Evolutionary conservation across 2,888 invertebrate species (phyloP), one percentile per base, ranked within the genome.

Genomic region (Hydriomena furcata): DNA sequence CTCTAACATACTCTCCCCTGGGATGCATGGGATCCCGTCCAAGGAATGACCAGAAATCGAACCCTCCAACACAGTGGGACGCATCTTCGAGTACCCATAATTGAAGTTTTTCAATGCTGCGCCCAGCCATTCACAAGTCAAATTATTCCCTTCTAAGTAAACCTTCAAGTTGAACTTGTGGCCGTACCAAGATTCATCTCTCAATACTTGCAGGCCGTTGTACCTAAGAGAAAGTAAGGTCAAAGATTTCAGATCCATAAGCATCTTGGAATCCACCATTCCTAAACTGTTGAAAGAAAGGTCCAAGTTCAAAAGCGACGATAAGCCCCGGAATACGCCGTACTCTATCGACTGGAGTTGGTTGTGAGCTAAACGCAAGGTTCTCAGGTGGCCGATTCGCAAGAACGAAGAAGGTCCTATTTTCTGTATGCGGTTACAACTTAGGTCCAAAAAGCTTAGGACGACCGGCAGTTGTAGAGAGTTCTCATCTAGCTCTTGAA

Each of bases 81-180:
- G 69, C 75, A 88, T 83, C 52, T 66, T 84, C 0, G 86, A 79
- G 51, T 73, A 85, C 0, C 85, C 86, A 56, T 79, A 84, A 6
- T 84, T 73, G 37, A 61, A 82, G 55, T 87, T 80, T 1, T 49
- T 74, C 25, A 90, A 51, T 0, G 79, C 84, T 5, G 57, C 63
- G 0, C 70, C 71, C 23, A 90, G 57, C 88, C 88, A 89, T 1
- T 80, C 74, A 41, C 89, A 90, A 5, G 76, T 71, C 2, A 85
- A 71, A 10, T 70, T 71, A 41, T 87, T 90, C 1, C 77, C 82
- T 32, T 90, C 89, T 1, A 90, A 43, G 55, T 72, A 78, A 1
- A 88, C 74, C 6, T 47, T 71, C 31, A 89, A 59, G 20, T 73
- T 67, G 37, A 52, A 45, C 36, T 75, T 76, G 48, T 85, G 84